Evolutionary conservation across 2,888 invertebrate species (phyloP).

Genomic region (Rhagonycha fulva): DNA sequence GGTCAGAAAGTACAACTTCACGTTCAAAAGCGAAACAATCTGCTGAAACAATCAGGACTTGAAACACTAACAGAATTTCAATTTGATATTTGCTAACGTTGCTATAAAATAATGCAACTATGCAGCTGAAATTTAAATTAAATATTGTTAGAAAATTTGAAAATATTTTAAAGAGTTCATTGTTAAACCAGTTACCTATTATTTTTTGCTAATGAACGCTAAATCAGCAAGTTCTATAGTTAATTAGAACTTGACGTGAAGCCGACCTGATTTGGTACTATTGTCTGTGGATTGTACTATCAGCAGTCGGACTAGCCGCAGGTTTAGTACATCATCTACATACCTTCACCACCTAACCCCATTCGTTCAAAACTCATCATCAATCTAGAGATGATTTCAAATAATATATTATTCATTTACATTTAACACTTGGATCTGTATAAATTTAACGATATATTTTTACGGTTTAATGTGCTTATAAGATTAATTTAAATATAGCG

Average conservation of each 20-base stretch:
- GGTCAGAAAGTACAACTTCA: constrained; percentile 9
- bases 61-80: constrained; percentile 12
- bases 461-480: background rate
- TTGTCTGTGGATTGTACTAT: constrained; percentile 14
- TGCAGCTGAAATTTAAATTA: background rate
- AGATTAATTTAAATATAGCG: constrained; percentile 15
- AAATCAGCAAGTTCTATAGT: constrained; percentile 18
- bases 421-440: background rate
- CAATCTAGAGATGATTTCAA: background rate
- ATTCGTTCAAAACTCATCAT: background rate
- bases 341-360: constrained; percentile 18
- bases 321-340: constrained; percentile 16
- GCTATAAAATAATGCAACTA: background rate
- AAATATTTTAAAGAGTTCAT: background rate
- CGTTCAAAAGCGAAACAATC: constrained; percentile 9
- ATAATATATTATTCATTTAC: constrained; percentile 7
- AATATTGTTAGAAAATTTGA: background rate
- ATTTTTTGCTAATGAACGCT: constrained; percentile 3
- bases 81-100: background rate
- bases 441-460: background rate
- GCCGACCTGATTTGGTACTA: constrained; percentile 17
- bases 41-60: constrained; percentile 10
- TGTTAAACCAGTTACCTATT: background rate
- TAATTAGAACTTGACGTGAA: constrained; percentile 15
- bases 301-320: constrained; percentile 15